A percentile compares a stretch with the other conserved stretches of the same genome.
phyloP scores from a whole-genome alignment of 1,140 invertebrate genomes.

The Lineus longissimus region DNA sequence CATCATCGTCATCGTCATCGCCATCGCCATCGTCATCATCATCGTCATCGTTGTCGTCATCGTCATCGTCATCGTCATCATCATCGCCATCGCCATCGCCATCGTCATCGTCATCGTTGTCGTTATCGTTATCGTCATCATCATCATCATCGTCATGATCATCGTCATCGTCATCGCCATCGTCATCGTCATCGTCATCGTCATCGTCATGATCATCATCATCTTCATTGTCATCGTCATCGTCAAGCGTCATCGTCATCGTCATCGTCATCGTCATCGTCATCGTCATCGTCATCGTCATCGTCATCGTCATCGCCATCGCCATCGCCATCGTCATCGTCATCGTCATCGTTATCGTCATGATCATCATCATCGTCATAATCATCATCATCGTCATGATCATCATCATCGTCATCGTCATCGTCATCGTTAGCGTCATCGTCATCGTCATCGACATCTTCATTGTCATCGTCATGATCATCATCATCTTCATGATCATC shows the following conservation, averaged over 20 bases:
- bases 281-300: not conserved
- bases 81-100: not conserved
- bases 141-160: too few relatives aligned
- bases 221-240: too few relatives aligned
- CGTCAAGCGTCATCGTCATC: too few relatives aligned
- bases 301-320: not conserved
- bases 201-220: too few relatives aligned
- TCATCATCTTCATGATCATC: too few relatives aligned
- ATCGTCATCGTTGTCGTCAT: constrained; percentile 19
- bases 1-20: not conserved
- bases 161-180: not conserved
- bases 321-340: constrained; percentile 9
- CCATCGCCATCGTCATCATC: not conserved
- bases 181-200: not conserved
- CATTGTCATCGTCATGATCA: too few relatives aligned
- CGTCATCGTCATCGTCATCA: not conserved
- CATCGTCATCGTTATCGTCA: too few relatives aligned
- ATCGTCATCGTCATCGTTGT: not conserved
- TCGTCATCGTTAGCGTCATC: constrained; percentile 26
- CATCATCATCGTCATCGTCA: too few relatives aligned
- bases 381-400: too few relatives aligned
- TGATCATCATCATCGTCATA: too few relatives aligned
- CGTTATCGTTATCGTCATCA: not conserved
- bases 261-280: not conserved
- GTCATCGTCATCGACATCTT: constrained; percentile 9